These are phyloP conservation scores for Drosophila cyrtoloma DNA, from an alignment of 2,888 invertebrate genomes.

Conservation along the genomic window DNA sequence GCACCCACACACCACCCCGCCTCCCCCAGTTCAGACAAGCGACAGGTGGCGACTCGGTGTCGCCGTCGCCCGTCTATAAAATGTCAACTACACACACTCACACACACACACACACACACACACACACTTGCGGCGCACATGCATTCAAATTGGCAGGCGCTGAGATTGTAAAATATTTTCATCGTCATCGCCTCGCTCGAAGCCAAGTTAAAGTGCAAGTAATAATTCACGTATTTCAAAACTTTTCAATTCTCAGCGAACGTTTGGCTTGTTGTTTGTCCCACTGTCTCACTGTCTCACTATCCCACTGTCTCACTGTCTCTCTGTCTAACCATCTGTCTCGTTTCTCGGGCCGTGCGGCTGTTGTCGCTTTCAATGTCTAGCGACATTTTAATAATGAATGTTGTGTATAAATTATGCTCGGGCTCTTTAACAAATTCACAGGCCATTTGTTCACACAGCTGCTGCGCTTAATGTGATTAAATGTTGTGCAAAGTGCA, in stretches of 20 bases:
- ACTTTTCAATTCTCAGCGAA: conserved; percentile 64
- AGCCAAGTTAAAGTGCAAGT: conserved; percentile 80
- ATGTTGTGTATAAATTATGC: conserved; percentile 75
- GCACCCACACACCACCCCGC: conserved; percentile 12
- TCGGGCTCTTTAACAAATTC: conserved; percentile 55
- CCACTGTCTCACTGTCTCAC: conserved; percentile 13
- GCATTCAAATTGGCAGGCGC: conserved; percentile 52
- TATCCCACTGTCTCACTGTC: conserved; percentile 3
- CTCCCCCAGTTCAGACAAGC: conserved; percentile 26
- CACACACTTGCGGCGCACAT: conserved; percentile 9
- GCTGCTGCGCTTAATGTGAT: conserved; percentile 69
- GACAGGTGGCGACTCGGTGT: conserved; percentile 77
- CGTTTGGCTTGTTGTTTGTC: conserved; percentile 31
- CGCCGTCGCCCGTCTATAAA: conserved; percentile 60
- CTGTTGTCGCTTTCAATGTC: conserved; percentile 68
- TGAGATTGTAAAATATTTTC: conserved; percentile 72
- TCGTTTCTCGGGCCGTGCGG: conserved; percentile 22
- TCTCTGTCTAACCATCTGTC: conserved; percentile 23
- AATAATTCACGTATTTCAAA: conserved; percentile 79
- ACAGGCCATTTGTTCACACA: conserved; percentile 51
- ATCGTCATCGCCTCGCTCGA: conserved; percentile 69
- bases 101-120: conserved; percentile 1
- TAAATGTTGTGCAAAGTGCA: conserved; percentile 79
- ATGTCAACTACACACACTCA: conserved; percentile 47
- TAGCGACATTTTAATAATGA: conserved; percentile 77